These are phyloP conservation scores for Drosophila lowei DNA, from an alignment of 1,140 invertebrate species.

Conservation along the genomic window DNA sequence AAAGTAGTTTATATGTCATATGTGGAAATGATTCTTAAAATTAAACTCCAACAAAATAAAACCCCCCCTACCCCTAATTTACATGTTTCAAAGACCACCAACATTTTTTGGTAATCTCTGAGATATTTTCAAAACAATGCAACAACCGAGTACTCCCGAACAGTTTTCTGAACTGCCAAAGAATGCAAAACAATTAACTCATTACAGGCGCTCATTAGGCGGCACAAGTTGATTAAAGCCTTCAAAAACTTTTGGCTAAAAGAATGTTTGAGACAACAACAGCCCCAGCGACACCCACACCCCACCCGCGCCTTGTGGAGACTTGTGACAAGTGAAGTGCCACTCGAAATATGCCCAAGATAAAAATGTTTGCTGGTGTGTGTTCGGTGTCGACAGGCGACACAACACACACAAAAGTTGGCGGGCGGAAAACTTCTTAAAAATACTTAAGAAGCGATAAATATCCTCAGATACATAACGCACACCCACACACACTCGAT, in stretches of 20 bases:
- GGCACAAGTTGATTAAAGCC: conserved; percentile 75
- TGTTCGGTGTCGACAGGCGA: conserved; percentile 40
- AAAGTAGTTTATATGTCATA: not conserved
- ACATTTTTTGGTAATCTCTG: not conserved
- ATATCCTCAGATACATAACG: conserved; percentile 43
- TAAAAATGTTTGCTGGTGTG: conserved; percentile 69
- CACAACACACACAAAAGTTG: conserved; percentile 46
- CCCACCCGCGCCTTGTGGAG: not conserved
- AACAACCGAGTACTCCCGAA: conserved; percentile 17
- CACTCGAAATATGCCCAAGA: conserved; percentile 72
- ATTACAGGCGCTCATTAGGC: conserved; percentile 73
- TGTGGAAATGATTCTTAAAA: not conserved
- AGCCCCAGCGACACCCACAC: not conserved
- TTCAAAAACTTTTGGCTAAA: conserved; percentile 63
- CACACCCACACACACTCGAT: conserved; percentile 32
- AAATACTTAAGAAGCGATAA: conserved; percentile 80
- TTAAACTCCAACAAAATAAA: too few relatives aligned
- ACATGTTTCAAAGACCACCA: not conserved
- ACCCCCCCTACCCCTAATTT: too few relatives aligned
- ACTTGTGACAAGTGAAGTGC: conserved; percentile 71
- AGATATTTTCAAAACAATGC: not conserved
- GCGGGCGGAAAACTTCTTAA: conserved; percentile 72
- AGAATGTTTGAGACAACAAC: conserved; percentile 39
- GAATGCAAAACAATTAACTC: conserved; percentile 71
- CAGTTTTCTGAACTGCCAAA: conserved; percentile 16